Percentiles rank a stretch among this genome's conserved stretches.
Evolutionary conservation across 2,797 vertebrate genomes (phyloP).

Genomic region (Paguma larvata): DNA sequence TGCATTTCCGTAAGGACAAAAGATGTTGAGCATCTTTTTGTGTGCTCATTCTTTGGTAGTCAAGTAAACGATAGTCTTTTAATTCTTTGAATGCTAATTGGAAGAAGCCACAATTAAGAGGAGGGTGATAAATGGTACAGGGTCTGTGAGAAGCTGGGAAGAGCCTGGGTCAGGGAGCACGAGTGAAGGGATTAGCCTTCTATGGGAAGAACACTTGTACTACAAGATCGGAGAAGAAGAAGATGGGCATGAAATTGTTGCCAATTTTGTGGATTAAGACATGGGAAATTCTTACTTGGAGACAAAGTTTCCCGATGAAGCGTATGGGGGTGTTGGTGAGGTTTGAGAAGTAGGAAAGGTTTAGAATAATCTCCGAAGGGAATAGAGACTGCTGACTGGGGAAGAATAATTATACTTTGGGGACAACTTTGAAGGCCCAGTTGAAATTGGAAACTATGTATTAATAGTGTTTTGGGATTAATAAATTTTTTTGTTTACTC

Average conservation of each 20-base stretch:
- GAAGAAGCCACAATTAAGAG: background rate
- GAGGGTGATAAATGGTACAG: too few relatives aligned
- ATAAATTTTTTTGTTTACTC: background rate
- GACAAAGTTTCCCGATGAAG: background rate
- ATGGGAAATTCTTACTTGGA: background rate
- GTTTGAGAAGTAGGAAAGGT: background rate
- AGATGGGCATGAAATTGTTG: background rate
- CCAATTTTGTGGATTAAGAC: background rate
- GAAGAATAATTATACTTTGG: background rate
- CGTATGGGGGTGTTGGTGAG: background rate
- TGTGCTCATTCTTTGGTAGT: background rate
- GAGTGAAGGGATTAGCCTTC: background rate
- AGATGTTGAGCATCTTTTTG: background rate
- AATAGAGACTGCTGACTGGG: background rate
- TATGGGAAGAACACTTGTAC: background rate
- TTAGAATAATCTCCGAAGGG: background rate
- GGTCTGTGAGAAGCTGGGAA: background rate
- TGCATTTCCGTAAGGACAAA: background rate
- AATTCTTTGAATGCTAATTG: background rate
- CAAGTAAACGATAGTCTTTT: background rate
- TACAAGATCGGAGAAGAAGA: background rate
- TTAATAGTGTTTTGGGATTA: background rate
- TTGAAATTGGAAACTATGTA: background rate
- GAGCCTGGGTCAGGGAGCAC: background rate
- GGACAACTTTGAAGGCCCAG: background rate